Conservation (phyloP, 1,140 invertebrate genomes). For the Elymnias hypermnestra region DNA sequence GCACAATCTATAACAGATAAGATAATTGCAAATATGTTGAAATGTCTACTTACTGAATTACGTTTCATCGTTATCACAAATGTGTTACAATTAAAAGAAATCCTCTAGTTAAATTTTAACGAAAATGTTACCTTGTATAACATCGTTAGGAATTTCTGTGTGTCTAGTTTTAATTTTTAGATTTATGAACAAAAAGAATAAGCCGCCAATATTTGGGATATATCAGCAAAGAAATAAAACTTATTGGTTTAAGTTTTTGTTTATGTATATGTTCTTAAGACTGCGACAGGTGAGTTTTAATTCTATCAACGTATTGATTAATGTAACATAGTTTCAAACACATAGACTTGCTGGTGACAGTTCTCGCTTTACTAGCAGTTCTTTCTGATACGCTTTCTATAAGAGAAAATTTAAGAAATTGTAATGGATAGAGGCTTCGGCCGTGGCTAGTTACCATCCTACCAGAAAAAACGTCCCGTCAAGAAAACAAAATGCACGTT, state of each 20-base stretch:
- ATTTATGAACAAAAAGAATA: conserved; percentile 47
- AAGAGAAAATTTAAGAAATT: no score
- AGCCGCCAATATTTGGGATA: conserved; percentile 69
- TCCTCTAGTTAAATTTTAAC: not conserved
- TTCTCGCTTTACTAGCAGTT: no score
- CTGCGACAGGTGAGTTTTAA: conserved; percentile 54
- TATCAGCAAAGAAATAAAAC: conserved; percentile 71
- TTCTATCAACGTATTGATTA: no score
- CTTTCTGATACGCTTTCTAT: no score
- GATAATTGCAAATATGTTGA: not conserved
- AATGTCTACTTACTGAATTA: not conserved
- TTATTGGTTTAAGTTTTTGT: conserved; percentile 69
- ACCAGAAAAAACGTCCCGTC: no score
- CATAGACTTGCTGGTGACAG: no score
- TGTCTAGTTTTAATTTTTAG: conserved; percentile 42
- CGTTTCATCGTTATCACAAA: no score
- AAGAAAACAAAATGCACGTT: no score
- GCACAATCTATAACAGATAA: not conserved
- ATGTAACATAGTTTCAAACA: no score
- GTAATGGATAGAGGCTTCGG: no score
- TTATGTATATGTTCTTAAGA: conserved; percentile 63
- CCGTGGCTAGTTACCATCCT: no score
- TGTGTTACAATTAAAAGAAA: no score
- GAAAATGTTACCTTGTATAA: conserved; percentile 25
- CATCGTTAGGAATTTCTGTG: conserved; percentile 31